Evolutionary conservation across 2,888 invertebrate species (phyloP).

Genomic region (Gandaritis pyraliata): DNA sequence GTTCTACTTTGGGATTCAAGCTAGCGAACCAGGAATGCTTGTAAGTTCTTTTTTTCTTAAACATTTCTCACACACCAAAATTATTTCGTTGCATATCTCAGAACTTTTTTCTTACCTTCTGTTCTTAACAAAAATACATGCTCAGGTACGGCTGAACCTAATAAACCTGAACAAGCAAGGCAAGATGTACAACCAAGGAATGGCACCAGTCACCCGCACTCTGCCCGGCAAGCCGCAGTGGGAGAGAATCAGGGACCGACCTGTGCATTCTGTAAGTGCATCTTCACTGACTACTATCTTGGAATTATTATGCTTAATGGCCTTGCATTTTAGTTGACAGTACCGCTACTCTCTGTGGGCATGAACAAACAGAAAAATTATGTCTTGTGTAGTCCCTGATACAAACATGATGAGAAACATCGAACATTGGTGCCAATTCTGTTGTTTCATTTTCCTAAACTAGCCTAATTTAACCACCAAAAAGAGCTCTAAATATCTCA

Average conservation of each 20-base stretch:
- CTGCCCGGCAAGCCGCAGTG: conserved; percentile 91
- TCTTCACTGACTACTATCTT: background rate
- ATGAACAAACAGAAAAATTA: no score
- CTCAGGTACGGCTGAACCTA: conserved; percentile 90
- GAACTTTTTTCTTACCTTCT: no score
- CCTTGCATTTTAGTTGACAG: no score
- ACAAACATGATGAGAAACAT: no score
- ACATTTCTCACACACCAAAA: background rate
- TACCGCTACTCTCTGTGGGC: no score
- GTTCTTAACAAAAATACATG: no score
- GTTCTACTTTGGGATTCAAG: conserved; percentile 94
- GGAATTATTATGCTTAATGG: background rate
- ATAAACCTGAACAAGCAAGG: conserved; percentile 95
- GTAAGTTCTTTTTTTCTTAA: conserved; percentile 3
- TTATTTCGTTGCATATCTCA: no score
- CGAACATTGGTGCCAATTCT: no score
- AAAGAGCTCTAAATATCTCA: no score
- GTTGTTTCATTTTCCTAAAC: no score
- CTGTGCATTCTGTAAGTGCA: conserved; percentile 88
- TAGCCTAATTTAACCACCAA: no score
- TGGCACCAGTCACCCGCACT: conserved; percentile 91
- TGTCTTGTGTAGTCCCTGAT: no score
- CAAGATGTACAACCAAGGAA: conserved; percentile 95
- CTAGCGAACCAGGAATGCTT: conserved; percentile 73
- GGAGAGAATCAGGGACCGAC: conserved; percentile 93